These are phyloP conservation scores for Leptopilina myrica DNA, from an alignment of 2,888 invertebrate genomes.

Conservation along the genomic window DNA sequence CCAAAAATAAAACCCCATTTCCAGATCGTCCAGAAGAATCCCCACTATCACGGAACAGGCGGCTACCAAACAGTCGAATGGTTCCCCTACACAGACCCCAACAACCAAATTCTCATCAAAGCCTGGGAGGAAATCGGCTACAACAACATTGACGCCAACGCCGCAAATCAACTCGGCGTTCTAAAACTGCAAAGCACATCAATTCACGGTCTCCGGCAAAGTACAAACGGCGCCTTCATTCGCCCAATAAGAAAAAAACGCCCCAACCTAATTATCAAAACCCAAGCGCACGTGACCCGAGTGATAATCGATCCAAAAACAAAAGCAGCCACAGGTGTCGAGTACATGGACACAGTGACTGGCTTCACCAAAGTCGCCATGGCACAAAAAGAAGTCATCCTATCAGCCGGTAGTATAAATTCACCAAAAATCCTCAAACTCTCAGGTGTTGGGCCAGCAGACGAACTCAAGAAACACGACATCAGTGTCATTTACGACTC, in stretches of 20 bases:
- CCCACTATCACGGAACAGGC: conserved; percentile 80
- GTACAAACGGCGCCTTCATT: conserved; percentile 83
- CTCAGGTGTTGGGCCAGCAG: conserved; percentile 78
- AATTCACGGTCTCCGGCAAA: conserved; percentile 80
- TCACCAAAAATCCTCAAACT: conserved; percentile 78
- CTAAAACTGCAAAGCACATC: conserved; percentile 82
- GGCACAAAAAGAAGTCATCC: conserved; percentile 77
- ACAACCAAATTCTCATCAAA: conserved; percentile 79
- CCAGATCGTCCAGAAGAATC: conserved; percentile 71
- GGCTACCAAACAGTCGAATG: conserved; percentile 83
- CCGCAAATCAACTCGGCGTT: conserved; percentile 80
- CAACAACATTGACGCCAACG: conserved; percentile 80
- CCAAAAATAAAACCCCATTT: conserved; percentile 36
- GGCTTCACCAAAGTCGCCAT: conserved; percentile 69
- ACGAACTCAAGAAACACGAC: conserved; percentile 70
- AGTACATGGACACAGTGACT: conserved; percentile 71
- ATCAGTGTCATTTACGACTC: conserved; percentile 74
- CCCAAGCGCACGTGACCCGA: conserved; percentile 78
- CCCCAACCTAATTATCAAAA: conserved; percentile 72
- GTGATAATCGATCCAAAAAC: conserved; percentile 77
- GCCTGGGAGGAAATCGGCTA: conserved; percentile 82
- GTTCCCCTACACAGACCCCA: conserved; percentile 81
- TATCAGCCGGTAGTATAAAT: conserved; percentile 78
- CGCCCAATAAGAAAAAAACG: conserved; percentile 80
- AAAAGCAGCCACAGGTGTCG: conserved; percentile 76